Evolutionary conservation across 2,888 invertebrate species (phyloP).

Genomic region (Cephus pulcher): DNA sequence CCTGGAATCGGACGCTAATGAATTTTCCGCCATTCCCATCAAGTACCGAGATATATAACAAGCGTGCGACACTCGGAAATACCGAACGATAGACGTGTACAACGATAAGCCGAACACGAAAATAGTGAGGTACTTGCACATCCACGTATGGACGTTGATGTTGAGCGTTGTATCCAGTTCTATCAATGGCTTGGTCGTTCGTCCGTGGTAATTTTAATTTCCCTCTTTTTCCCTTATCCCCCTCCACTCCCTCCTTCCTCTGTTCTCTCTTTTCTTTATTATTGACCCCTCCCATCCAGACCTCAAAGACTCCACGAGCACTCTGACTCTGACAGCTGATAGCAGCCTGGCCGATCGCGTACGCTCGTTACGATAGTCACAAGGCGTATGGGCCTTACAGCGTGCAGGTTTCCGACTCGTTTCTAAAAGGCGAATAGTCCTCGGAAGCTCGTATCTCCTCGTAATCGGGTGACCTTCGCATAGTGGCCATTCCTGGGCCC

Average conservation of each 20-base stretch:
- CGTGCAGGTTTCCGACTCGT: background rate
- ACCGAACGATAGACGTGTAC: background rate
- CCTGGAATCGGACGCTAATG: background rate
- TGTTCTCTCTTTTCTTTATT: background rate
- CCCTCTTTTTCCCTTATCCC: background rate
- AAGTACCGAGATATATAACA: background rate
- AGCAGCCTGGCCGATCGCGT: background rate
- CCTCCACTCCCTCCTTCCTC: conserved; percentile 1
- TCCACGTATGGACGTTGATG: background rate
- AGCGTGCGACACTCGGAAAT: background rate
- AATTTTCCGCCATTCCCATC: background rate
- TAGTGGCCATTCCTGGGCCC: conserved; percentile 60
- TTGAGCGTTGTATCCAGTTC: background rate
- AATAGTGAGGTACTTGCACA: background rate
- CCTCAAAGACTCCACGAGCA: background rate
- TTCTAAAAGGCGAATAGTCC: conserved; percentile 7
- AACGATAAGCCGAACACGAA: background rate
- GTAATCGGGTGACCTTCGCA: conserved; percentile 64
- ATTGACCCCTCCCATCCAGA: background rate
- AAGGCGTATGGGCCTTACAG: background rate
- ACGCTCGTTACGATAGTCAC: background rate
- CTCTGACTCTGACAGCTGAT: background rate
- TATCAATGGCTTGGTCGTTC: background rate
- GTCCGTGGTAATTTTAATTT: background rate
- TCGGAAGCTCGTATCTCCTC: conserved; percentile 34